These are phyloP conservation scores for Ctenopoma multispine DNA, from an alignment of 2,797 vertebrate species.

Conservation along the genomic window DNA sequence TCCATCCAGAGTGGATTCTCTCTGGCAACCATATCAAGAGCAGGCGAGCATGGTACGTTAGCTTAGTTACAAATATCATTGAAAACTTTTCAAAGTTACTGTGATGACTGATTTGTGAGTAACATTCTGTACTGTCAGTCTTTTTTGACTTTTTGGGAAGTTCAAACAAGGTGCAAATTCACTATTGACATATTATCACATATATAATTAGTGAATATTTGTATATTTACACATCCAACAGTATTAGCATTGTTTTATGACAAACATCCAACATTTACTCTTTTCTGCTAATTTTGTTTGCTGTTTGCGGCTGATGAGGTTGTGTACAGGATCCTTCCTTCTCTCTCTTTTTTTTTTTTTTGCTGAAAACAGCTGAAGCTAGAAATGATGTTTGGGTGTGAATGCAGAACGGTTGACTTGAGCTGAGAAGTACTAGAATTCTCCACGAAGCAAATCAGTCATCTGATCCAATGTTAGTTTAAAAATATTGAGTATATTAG, in stretches of 20 bases:
- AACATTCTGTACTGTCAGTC: not conserved
- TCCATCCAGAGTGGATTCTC: conserved; percentile 37
- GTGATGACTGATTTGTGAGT: conserved; percentile 2
- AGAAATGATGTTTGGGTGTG: too few species aligned
- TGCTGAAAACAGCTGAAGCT: too few species aligned
- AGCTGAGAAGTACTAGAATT: too few species aligned
- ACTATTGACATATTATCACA: not conserved
- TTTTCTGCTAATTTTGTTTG: not conserved
- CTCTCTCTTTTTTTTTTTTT: not conserved
- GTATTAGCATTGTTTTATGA: not conserved
- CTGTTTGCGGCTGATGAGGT: not conserved
- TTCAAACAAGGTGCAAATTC: not conserved
- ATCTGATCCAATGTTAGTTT: too few species aligned
- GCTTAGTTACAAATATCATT: conserved; percentile 6
- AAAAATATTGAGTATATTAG: too few species aligned
- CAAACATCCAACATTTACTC: not conserved
- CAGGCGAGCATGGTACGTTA: not conserved
- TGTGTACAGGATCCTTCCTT: too few species aligned
- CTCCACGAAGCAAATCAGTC: too few species aligned
- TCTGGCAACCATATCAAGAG: conserved; percentile 19
- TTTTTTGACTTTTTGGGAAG: not conserved
- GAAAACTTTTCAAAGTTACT: conserved; percentile 4
- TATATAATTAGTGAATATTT: not conserved
- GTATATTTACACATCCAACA: not conserved
- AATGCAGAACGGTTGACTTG: too few species aligned